These are phyloP conservation scores for Poecilobothrus nobilitatus DNA, from an alignment of 2,888 invertebrate genomes.

Conservation along the genomic window DNA sequence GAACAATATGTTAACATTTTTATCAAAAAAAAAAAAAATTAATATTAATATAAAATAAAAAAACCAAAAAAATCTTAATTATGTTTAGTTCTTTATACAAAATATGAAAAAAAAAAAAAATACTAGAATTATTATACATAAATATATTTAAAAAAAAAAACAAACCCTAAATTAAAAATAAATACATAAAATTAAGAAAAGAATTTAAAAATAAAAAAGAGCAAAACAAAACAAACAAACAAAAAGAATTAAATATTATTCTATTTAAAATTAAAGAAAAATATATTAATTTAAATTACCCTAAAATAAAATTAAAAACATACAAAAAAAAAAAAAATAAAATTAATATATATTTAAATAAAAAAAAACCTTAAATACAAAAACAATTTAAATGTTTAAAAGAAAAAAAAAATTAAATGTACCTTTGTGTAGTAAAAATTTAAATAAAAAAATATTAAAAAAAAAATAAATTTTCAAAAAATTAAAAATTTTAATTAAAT, in stretches of 20 bases:
- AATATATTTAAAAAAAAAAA: too few relatives aligned
- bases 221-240: too few relatives aligned
- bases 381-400: background rate
- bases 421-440: constrained; percentile 25
- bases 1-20: constrained; percentile 6
- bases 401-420: constrained; percentile 18
- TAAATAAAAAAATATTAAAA: constrained; percentile 17
- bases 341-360: too few relatives aligned
- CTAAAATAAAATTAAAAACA: too few relatives aligned
- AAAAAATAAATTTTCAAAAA: background rate
- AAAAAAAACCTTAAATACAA: too few relatives aligned
- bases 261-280: too few relatives aligned
- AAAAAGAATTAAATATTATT: too few relatives aligned
- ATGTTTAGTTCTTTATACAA: background rate
- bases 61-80: background rate
- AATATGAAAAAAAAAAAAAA: background rate
- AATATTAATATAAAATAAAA: background rate
- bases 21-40: background rate
- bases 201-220: too few relatives aligned
- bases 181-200: too few relatives aligned
- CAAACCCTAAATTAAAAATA: too few relatives aligned
- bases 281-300: too few relatives aligned
- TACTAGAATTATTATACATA: background rate
- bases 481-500: background rate
- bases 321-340: too few relatives aligned